Evolutionary conservation across 2,888 invertebrate species (phyloP).

Genomic region (Syrphus vitripennis): DNA sequence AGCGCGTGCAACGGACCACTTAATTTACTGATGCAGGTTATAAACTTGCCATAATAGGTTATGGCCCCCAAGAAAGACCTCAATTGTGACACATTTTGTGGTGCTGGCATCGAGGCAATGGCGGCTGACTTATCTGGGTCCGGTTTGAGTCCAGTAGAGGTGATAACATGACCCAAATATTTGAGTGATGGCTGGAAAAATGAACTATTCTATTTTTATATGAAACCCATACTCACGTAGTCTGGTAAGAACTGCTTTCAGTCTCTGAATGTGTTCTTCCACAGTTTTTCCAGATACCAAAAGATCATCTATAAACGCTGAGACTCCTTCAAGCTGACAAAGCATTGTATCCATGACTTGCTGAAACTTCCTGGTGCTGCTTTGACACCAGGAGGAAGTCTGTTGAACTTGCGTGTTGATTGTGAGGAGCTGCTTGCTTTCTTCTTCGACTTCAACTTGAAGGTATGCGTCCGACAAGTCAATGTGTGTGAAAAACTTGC

Average conservation of each 20-base stretch:
- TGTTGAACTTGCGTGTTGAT: slow-evolving; percentile 30
- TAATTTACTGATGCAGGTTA: neutral
- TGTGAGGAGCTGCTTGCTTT: neutral
- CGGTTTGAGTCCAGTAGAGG: slow-evolving; percentile 48
- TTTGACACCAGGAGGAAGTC: slow-evolving; percentile 18
- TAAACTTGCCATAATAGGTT: neutral
- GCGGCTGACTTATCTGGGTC: slow-evolving; percentile 40
- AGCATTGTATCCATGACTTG: slow-evolving; percentile 20
- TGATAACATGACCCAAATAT: slow-evolving; percentile 48
- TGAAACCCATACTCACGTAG: slow-evolving; percentile 56
- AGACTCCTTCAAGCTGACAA: neutral
- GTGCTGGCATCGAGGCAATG: slow-evolving; percentile 18
- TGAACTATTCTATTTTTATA: slow-evolving; percentile 59
- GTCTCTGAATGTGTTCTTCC: neutral
- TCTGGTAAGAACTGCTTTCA: slow-evolving; percentile 12
- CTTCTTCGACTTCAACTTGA: slow-evolving; percentile 20
- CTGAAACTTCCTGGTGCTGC: slow-evolving; percentile 32
- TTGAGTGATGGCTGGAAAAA: slow-evolving; percentile 49
- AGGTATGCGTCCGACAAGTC: slow-evolving; percentile 29
- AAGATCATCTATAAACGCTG: slow-evolving; percentile 1
- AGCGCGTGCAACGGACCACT: neutral
- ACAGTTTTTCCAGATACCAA: neutral
- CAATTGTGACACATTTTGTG: neutral
- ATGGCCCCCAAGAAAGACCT: neutral
- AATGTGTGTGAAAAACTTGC: slow-evolving; percentile 12